Conservation (phyloP, 1,140 invertebrate genomes). For the Atopsyche davidsoni region DNA sequence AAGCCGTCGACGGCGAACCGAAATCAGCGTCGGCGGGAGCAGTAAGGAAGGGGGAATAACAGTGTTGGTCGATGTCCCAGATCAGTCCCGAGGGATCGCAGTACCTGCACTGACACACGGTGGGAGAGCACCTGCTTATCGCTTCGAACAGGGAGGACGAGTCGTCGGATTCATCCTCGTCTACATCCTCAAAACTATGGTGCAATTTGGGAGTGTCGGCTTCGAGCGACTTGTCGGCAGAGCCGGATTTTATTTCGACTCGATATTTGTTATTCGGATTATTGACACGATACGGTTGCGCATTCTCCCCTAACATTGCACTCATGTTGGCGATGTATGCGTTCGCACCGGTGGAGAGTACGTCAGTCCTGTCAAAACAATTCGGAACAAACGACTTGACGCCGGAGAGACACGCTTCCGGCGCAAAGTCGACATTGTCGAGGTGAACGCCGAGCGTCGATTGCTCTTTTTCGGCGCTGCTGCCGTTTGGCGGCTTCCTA, state of each 20-base stretch:
- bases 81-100: slow-evolving; percentile 71
- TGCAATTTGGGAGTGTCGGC: slow-evolving; percentile 35
- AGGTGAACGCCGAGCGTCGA: slow-evolving; percentile 9
- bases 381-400: slow-evolving; percentile 7
- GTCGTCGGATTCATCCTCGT: slow-evolving; percentile 40
- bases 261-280: background rate
- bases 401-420: background rate
- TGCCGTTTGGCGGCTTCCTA: slow-evolving; percentile 56
- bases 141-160: slow-evolving; percentile 36
- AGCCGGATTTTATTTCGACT: background rate
- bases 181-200: slow-evolving; percentile 33
- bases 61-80: slow-evolving; percentile 59
- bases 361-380: slow-evolving; percentile 19
- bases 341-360: slow-evolving; percentile 1
- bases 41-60: slow-evolving; percentile 39
- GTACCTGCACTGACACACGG: slow-evolving; percentile 70
- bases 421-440: background rate
- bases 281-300: slow-evolving; percentile 11
- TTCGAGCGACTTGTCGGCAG: slow-evolving; percentile 19
- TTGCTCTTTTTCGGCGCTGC: slow-evolving; percentile 12
- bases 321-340: background rate
- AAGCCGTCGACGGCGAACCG: slow-evolving; percentile 37
- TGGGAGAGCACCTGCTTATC: slow-evolving; percentile 43
- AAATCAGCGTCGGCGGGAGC: slow-evolving; percentile 44
- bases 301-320: slow-evolving; percentile 17